Conservation (phyloP, 2,888 invertebrate species). For the Adineta ricciae region DNA sequence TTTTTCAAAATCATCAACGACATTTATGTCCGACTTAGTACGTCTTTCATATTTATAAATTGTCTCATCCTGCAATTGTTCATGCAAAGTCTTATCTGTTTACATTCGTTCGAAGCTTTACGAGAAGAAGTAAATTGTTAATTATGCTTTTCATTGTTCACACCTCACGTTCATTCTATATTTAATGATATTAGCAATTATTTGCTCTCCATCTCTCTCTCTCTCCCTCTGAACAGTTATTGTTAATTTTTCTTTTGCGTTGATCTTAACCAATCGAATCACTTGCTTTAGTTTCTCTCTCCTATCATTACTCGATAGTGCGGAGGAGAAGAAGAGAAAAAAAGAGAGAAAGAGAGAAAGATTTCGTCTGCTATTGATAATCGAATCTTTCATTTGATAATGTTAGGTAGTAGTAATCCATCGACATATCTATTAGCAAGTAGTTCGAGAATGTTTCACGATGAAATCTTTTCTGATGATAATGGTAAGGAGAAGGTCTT, state of each 20-base stretch:
- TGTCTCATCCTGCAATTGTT: conserved; percentile 3
- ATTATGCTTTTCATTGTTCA: conserved; percentile 10
- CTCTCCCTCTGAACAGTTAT: too few relatives aligned
- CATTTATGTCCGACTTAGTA: conserved; percentile 4
- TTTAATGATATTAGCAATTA: conserved; percentile 23
- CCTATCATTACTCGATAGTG: not conserved
- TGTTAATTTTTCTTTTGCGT: too few relatives aligned
- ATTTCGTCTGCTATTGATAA: not conserved
- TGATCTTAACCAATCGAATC: not conserved
- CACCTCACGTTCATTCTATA: conserved; percentile 19
- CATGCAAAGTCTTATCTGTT: conserved; percentile 13
- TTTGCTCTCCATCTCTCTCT: not conserved
- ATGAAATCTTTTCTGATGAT: not conserved
- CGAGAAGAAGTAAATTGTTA: not conserved
- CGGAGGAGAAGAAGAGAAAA: not conserved
- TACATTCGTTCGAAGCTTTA: not conserved
- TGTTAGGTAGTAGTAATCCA: not conserved
- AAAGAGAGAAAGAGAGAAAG: not conserved
- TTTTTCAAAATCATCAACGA: not conserved
- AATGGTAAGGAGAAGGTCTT: not conserved
- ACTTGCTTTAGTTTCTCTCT: not conserved
- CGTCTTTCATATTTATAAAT: not conserved
- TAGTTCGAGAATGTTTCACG: not conserved
- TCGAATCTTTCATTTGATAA: not conserved
- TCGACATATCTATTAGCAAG: not conserved